A percentile compares a stretch with the other conserved stretches of the same genome.
phyloP scores from a whole-genome alignment of 1,140 invertebrate species.

The Neotoxoptera formosana region DNA sequence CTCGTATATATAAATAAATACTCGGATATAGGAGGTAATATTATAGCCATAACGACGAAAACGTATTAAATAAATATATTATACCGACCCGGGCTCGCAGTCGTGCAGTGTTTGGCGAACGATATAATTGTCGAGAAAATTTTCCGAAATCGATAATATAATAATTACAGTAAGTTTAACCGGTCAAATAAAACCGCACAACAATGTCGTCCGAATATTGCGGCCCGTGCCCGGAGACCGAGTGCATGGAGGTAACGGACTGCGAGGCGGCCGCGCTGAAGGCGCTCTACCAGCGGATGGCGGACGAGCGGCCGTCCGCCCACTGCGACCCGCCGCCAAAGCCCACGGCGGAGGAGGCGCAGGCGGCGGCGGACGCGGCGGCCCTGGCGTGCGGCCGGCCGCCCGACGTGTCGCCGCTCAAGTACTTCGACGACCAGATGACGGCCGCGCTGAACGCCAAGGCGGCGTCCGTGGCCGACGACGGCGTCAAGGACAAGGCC shows the following conservation, averaged over 20 bases:
- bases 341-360: background rate
- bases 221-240: background rate
- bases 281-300: conserved; percentile 19
- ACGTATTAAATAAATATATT: background rate
- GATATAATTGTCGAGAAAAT: background rate
- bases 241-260: background rate
- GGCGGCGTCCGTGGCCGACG: background rate
- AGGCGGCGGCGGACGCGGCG: background rate
- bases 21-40: no score
- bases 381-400: background rate
- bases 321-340: background rate
- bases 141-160: background rate
- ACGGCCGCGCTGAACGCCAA: background rate
- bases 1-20: no score
- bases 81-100: no score
- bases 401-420: background rate
- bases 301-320: background rate
- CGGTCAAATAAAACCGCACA: background rate
- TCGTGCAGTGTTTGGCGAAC: background rate
- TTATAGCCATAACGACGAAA: background rate
- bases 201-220: background rate
- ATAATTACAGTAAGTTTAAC: background rate
- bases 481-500: background rate
- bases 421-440: background rate
- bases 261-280: conserved; percentile 13